These are phyloP conservation scores for Macrotus californicus DNA, from an alignment of 2,113 vertebrate genomes.

Conservation along the genomic window DNA sequence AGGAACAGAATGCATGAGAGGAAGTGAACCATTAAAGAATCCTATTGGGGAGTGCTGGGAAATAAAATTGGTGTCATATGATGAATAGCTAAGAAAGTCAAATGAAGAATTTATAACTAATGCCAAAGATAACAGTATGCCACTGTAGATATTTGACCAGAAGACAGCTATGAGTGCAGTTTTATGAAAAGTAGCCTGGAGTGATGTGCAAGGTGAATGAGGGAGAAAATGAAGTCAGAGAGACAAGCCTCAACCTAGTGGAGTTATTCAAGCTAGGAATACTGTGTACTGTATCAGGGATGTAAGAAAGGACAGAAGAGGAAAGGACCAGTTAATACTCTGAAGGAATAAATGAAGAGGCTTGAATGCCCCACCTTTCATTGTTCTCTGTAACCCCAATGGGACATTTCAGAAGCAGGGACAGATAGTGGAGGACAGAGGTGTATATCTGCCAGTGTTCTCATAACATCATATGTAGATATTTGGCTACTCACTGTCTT, in stretches of 20 bases:
- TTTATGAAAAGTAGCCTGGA: not conserved
- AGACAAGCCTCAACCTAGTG: not conserved
- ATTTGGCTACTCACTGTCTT: not conserved
- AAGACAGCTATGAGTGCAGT: not conserved
- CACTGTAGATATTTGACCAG: not conserved
- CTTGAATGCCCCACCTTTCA: not conserved
- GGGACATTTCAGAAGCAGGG: not conserved
- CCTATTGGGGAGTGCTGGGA: not conserved
- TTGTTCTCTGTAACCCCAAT: not conserved
- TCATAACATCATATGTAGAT: not conserved
- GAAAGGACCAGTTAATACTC: not conserved
- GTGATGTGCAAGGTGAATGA: not conserved
- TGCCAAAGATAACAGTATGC: not conserved
- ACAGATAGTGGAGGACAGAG: not conserved
- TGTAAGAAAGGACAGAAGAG: not conserved
- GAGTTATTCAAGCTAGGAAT: not conserved
- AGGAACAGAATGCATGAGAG: not conserved
- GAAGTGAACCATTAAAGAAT: not conserved
- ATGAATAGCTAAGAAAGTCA: not conserved
- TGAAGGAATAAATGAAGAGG: not conserved
- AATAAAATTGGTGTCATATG: not conserved
- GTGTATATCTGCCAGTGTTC: not conserved
- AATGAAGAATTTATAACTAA: not conserved
- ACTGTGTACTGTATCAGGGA: not conserved
- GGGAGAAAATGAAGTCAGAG: not conserved